Conservation (phyloP, 2,113 vertebrate genomes). For the Nymphicus hollandicus region DNA sequence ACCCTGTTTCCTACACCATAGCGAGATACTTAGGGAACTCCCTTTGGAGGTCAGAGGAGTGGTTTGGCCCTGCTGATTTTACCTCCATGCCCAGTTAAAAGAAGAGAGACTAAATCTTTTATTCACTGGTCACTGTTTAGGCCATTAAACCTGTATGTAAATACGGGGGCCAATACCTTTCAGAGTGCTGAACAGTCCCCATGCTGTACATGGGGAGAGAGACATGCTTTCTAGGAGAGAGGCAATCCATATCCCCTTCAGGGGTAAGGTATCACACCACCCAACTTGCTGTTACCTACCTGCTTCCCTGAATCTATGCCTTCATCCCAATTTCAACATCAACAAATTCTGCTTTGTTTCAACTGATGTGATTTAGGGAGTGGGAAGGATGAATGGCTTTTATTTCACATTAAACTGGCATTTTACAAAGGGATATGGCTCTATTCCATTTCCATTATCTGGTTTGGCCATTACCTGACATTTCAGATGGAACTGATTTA, state of each 20-base stretch:
- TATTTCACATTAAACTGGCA: constrained; percentile 24
- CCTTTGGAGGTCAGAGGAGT: not conserved
- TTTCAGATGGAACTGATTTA: constrained; percentile 51
- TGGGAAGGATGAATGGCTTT: constrained; percentile 18
- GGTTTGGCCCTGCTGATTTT: not conserved
- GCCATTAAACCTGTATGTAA: not conserved
- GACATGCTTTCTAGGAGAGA: not conserved
- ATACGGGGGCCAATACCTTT: not conserved
- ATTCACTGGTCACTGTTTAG: not conserved
- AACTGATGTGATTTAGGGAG: not conserved
- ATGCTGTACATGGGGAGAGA: not conserved
- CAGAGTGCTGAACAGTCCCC: not conserved
- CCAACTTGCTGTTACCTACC: not conserved
- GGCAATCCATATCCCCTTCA: not conserved
- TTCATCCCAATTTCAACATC: not conserved
- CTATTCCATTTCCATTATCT: constrained; percentile 58
- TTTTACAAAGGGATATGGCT: constrained; percentile 26
- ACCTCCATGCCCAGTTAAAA: not conserved
- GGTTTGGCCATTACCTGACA: constrained; percentile 42
- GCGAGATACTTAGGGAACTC: not conserved
- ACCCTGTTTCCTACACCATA: not conserved
- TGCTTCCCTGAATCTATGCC: not conserved
- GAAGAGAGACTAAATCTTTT: not conserved
- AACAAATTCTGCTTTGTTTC: constrained; percentile 8
- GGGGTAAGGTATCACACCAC: not conserved